phyloP scores from a whole-genome alignment of 2,888 invertebrate species.

The Drosophila paranaensis region DNA sequence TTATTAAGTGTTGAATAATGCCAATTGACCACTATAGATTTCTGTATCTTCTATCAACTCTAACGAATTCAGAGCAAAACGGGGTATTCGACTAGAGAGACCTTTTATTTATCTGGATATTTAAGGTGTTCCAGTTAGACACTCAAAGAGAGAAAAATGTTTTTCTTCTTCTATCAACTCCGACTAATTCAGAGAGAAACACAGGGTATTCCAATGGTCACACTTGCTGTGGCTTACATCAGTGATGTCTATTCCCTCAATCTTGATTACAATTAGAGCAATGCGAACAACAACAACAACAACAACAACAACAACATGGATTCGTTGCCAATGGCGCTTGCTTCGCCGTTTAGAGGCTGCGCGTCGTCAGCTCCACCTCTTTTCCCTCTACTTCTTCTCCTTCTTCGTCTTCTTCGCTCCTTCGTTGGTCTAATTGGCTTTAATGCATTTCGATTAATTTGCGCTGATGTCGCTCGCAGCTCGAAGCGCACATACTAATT shows the following conservation, averaged over 20 bases:
- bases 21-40: no score
- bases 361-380: neutral
- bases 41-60: no score
- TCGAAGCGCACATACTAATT: slow-evolving; percentile 66
- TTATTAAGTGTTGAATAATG: no score
- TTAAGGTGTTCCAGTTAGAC: no score
- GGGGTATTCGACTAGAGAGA: no score
- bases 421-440: slow-evolving; percentile 68
- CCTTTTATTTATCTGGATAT: no score
- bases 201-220: slow-evolving; percentile 8
- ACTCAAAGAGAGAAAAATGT: no score
- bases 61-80: no score
- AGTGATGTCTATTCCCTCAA: slow-evolving; percentile 19
- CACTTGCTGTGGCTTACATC: slow-evolving; percentile 6
- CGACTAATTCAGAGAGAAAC: no score
- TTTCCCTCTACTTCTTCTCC: neutral
- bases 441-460: slow-evolving; percentile 78
- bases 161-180: no score
- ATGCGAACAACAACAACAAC: slow-evolving; percentile 4
- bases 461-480: slow-evolving; percentile 64
- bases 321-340: slow-evolving; percentile 48
- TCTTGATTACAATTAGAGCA: slow-evolving; percentile 59
- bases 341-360: slow-evolving; percentile 17
- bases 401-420: neutral
- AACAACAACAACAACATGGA: slow-evolving; percentile 10